These are phyloP conservation scores for Macrotis lagotis DNA, from an alignment of 2,113 vertebrate species.

Conservation along the genomic window DNA sequence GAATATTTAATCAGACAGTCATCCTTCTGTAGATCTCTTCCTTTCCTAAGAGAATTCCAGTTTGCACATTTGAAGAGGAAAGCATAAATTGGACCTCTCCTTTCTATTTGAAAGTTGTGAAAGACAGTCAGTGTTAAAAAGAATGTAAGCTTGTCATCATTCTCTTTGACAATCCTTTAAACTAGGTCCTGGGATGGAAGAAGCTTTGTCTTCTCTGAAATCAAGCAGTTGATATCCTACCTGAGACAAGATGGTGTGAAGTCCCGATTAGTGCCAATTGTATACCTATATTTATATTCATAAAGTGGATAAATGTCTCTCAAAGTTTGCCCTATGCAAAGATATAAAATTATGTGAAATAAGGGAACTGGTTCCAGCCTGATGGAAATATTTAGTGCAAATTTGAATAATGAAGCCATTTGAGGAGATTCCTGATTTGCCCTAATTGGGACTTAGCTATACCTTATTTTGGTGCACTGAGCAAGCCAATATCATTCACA, in stretches of 20 bases:
- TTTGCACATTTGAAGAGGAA: slow-evolving; percentile 49
- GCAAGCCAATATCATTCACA: not conserved
- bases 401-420: not conserved
- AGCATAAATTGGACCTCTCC: slow-evolving; percentile 26
- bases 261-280: not conserved
- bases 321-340: not conserved
- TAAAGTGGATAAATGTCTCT: not conserved
- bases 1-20: not conserved
- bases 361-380: not conserved
- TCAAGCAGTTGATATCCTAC: not conserved
- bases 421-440: not conserved
- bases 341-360: not conserved
- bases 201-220: slow-evolving; percentile 2
- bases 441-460: not conserved
- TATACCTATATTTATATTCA: no score
- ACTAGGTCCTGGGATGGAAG: not conserved
- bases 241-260: not conserved
- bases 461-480: not conserved
- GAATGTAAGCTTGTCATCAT: slow-evolving; percentile 32
- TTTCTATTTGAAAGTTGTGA: not conserved
- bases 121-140: slow-evolving; percentile 50
- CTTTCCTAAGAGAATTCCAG: slow-evolving; percentile 16
- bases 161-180: slow-evolving; percentile 42
- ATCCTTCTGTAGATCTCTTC: not conserved
- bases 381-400: not conserved